These are phyloP conservation scores for Muscicapa adusta DNA, from an alignment of 2,113 vertebrate species.

Conservation along the genomic window DNA sequence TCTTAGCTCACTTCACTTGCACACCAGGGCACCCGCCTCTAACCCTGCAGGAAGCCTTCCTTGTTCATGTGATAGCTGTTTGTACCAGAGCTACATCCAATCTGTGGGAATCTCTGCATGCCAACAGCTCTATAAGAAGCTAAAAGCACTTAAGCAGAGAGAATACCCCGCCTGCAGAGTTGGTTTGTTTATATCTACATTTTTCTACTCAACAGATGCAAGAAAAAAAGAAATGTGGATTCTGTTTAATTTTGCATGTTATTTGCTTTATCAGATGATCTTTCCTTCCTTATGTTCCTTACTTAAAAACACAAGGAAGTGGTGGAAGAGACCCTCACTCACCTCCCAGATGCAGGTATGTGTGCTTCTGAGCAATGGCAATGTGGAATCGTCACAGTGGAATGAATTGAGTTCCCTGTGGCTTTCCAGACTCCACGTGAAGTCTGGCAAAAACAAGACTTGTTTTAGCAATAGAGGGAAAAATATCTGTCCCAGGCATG, in stretches of 20 bases:
- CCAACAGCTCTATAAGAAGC: neutral
- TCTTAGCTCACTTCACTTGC: rapidly evolving
- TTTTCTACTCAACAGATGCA: neutral
- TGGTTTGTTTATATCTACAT: rapidly evolving
- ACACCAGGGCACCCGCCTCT: neutral
- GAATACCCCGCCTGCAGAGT: neutral
- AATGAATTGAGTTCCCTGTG: rapidly evolving
- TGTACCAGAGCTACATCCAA: rapidly evolving
- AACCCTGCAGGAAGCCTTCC: neutral
- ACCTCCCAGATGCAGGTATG: neutral
- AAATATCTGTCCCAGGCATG: neutral
- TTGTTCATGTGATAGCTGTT: neutral
- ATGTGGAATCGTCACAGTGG: neutral
- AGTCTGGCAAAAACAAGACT: neutral
- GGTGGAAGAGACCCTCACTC: neutral
- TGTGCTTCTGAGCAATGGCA: rapidly evolving
- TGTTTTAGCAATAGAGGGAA: neutral
- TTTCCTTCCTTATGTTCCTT: neutral
- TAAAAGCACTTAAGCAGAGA: neutral
- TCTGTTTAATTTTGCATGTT: neutral
- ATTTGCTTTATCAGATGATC: neutral
- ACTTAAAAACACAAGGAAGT: neutral
- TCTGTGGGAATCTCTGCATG: neutral
- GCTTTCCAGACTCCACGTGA: neutral
- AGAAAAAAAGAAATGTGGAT: neutral